These are phyloP conservation scores for Drosophila mojavensis DNA, from an alignment of 1,140 invertebrate species.

Conservation along the genomic window DNA sequence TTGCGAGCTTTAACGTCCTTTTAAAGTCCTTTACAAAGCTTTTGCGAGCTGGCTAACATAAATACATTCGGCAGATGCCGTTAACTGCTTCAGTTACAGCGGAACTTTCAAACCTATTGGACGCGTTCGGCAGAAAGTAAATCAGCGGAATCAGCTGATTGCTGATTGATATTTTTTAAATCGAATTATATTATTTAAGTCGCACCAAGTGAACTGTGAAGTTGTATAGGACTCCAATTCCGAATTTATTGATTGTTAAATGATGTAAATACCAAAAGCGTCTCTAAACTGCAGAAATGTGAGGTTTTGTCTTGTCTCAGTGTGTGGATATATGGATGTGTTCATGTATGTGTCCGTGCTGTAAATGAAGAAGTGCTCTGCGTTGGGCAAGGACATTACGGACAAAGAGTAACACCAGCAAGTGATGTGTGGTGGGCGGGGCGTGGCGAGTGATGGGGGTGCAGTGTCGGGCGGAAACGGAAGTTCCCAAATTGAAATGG, in stretches of 20 bases:
- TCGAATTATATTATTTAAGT: conserved; percentile 53
- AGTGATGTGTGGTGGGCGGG: background rate
- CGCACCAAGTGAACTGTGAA: conserved; percentile 44
- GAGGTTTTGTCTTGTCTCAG: conserved; percentile 13
- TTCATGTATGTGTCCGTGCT: conserved; percentile 35
- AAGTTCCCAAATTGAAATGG: conserved; percentile 80
- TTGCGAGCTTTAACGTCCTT: conserved; percentile 45
- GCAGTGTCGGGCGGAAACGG: conserved; percentile 62
- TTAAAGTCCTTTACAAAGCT: conserved; percentile 48
- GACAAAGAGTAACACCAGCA: conserved; percentile 56
- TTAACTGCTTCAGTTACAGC: conserved; percentile 67
- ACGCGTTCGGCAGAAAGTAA: conserved; percentile 54
- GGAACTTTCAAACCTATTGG: conserved; percentile 68
- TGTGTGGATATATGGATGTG: conserved; percentile 2
- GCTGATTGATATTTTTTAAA: conserved; percentile 62
- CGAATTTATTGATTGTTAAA: conserved; percentile 25
- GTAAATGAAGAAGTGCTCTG: conserved; percentile 43
- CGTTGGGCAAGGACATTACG: conserved; percentile 72
- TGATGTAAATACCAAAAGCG: conserved; percentile 38
- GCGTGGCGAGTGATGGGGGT: conserved; percentile 11
- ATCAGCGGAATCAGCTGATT: conserved; percentile 10
- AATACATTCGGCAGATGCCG: conserved; percentile 37
- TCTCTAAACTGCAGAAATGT: conserved; percentile 4
- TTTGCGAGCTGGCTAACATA: conserved; percentile 31
- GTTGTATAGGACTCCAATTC: conserved; percentile 39